These are phyloP conservation scores for Aporophyla lueneburgensis DNA, from an alignment of 2,888 invertebrate species.

Conservation along the genomic window DNA sequence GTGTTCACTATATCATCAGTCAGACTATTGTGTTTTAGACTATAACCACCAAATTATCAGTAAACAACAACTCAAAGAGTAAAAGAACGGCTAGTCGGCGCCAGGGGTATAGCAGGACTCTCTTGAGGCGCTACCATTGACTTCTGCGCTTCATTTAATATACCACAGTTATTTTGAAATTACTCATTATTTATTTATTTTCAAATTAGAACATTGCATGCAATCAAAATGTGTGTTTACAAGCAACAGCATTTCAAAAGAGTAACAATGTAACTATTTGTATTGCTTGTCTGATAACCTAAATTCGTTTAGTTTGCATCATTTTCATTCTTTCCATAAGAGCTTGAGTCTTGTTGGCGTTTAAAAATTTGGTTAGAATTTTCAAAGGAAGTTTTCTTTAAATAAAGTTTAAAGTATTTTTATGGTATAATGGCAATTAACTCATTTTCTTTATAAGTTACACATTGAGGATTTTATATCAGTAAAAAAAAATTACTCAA, in stretches of 20 bases:
- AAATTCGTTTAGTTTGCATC: slow-evolving; percentile 1
- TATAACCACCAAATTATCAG: too few relatives aligned
- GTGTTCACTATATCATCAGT: too few relatives aligned
- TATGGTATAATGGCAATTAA: too few relatives aligned
- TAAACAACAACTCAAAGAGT: too few relatives aligned
- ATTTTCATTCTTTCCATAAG: slow-evolving; percentile 10
- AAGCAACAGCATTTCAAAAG: slow-evolving; percentile 22
- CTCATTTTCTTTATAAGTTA: background rate
- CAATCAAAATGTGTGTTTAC: background rate
- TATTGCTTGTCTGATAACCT: slow-evolving; percentile 17
- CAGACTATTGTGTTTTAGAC: too few relatives aligned
- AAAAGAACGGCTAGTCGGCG: too few relatives aligned
- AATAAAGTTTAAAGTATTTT: too few relatives aligned
- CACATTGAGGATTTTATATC: background rate
- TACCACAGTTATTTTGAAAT: background rate
- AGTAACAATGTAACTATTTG: slow-evolving; percentile 9
- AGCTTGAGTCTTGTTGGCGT: background rate
- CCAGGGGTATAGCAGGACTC: too few relatives aligned
- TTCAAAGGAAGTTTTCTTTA: background rate
- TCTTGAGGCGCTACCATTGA: too few relatives aligned
- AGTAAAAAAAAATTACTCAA: slow-evolving; percentile 2
- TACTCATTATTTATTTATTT: slow-evolving; percentile 20
- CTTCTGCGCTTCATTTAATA: too few relatives aligned
- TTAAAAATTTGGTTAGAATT: background rate
- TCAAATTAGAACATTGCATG: background rate